phyloP scores from a whole-genome alignment of 2,113 vertebrate genomes.

The Mirounga angustirostris region DNA sequence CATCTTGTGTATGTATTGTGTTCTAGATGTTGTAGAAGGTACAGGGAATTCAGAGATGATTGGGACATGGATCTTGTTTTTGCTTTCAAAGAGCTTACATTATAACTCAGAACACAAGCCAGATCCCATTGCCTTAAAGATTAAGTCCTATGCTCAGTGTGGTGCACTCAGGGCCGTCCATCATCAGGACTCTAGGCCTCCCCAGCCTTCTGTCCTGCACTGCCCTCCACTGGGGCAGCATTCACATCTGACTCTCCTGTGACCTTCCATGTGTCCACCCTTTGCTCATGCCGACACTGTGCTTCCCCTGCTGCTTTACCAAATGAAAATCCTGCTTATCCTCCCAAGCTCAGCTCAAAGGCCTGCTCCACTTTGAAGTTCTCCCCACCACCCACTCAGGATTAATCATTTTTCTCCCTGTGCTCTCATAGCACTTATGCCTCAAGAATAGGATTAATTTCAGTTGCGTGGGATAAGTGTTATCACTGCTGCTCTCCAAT shows the following conservation, averaged over 20 bases:
- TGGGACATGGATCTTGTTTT: background rate
- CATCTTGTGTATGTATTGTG: background rate
- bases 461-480: background rate
- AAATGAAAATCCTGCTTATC: background rate
- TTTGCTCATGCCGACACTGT: background rate
- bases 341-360: background rate
- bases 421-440: background rate
- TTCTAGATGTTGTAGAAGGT: background rate
- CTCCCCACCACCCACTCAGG: background rate
- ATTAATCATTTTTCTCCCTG: background rate
- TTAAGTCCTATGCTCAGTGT: background rate
- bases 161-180: background rate
- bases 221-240: fast-evolving
- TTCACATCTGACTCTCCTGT: background rate
- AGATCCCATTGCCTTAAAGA: background rate
- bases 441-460: background rate
- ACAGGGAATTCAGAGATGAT: background rate
- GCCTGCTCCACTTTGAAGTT: background rate
- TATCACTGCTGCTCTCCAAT: background rate
- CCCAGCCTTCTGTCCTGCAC: background rate
- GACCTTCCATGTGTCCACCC: background rate
- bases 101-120: background rate
- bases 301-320: background rate
- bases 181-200: background rate
- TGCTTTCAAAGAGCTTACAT: background rate